Base-by-base conservation (phyloP, 2,797 vertebrate species). In the Myripristis jacobus region DNA sequence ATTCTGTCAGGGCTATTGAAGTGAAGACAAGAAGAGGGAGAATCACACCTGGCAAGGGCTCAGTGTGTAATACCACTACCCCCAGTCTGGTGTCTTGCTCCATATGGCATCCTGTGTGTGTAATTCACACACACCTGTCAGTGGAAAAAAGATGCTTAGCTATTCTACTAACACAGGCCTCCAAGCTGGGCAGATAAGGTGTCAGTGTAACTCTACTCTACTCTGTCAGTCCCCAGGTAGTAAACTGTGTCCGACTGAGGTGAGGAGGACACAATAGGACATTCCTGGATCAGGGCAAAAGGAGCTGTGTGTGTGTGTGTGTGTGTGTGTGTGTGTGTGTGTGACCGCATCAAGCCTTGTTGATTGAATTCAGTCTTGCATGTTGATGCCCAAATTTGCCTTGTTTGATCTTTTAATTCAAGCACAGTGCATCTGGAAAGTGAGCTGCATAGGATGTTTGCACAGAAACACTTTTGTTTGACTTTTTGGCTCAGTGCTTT, bases 161-260 rank as follows among this genome's bases (percentile, higher is more conserved):
- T 71, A 61, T 80, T 85, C 74, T 59, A 27, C 66, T 55, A 48
- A 86, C 73, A 57, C 63, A 71, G 69, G 41, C 54, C 19, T 38
- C 50, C 41, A 74, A 68, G 81, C 62, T 0, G 68, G 48, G 52
- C 18, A 31, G 84, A 87, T 91, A 88, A 79, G 59, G 75, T 91
- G 73, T 90, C 89, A 59, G 27, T 72, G 89, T 88, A 92, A 89
- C 79, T 72, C 70, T 75, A 90, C 59, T 75, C 84, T 83, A 75
- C 55, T 60, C 68, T 65, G 50, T 59, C 29, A 36, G 83, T 80
- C 79, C 80, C 81, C 83, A 85, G 83, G 79, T 88, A 80, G 75
- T 76, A 67, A 73, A 72, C 56, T 70, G 77, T 75, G 67, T 76
- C 75, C 58, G 59, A 59, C 65, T 1, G 72, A 80, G 66, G 60